These are phyloP conservation scores for Pachliopta kotzebuea DNA, from an alignment of 2,888 invertebrate species.

Conservation along the genomic window DNA sequence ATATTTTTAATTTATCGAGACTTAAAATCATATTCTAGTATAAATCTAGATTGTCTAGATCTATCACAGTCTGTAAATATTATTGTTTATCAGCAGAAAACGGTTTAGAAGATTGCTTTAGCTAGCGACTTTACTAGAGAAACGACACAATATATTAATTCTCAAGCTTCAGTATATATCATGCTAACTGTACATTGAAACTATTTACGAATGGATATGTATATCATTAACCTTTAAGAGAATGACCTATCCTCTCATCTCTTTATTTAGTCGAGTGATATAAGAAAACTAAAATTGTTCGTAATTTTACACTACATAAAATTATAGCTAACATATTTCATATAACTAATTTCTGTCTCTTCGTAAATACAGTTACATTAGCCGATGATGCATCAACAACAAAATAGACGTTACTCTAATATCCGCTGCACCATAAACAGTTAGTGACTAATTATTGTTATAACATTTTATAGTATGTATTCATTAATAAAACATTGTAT, in stretches of 20 bases:
- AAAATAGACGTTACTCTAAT: not conserved
- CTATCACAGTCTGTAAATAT: too few relatives aligned
- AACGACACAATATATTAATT: too few relatives aligned
- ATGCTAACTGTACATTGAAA: too few relatives aligned
- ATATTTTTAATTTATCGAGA: not conserved
- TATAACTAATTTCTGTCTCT: too few relatives aligned
- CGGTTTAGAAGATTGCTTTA: too few relatives aligned
- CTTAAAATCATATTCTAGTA: not conserved
- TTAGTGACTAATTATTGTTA: constrained; percentile 14
- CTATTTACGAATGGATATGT: too few relatives aligned
- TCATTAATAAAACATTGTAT: not conserved
- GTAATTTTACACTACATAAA: not conserved
- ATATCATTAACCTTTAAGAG: too few relatives aligned
- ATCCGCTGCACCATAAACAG: constrained; percentile 18
- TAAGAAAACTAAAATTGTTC: not conserved
- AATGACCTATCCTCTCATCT: too few relatives aligned
- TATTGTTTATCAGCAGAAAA: too few relatives aligned
- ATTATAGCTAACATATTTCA: not conserved
- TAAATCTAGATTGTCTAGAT: too few relatives aligned
- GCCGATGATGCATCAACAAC: constrained; percentile 1
- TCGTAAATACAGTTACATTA: constrained; percentile 1
- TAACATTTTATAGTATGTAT: not conserved
- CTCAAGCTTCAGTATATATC: too few relatives aligned
- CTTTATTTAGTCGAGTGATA: not conserved
- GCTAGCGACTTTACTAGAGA: too few relatives aligned